Conservation (phyloP, 1,140 invertebrate genomes). For the Lepeophtheirus salmonis region DNA sequence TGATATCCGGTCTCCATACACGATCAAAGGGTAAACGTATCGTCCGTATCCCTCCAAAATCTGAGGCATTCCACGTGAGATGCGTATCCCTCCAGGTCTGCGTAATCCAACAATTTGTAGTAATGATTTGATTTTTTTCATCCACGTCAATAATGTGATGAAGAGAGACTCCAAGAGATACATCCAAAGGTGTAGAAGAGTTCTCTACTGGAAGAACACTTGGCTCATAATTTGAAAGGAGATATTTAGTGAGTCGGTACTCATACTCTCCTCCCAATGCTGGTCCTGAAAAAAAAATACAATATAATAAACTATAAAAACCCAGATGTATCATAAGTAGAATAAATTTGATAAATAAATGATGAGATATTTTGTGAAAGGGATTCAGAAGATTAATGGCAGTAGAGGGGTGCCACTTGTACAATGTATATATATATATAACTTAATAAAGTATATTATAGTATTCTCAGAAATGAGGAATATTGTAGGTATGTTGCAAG, state of each 20-base stretch:
- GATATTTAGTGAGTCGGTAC: slow-evolving; percentile 45
- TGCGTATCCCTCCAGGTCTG: slow-evolving; percentile 75
- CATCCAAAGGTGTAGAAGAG: slow-evolving; percentile 45
- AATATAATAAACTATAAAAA: no score
- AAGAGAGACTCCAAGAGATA: slow-evolving; percentile 54
- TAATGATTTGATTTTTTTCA: slow-evolving; percentile 48
- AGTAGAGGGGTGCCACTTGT: no score
- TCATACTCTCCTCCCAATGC: slow-evolving; percentile 33
- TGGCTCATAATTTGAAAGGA: slow-evolving; percentile 51
- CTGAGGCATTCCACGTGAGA: slow-evolving; percentile 65
- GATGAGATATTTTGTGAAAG: no score
- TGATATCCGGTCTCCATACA: slow-evolving; percentile 66
- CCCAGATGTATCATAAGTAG: no score
- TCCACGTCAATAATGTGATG: slow-evolving; percentile 45
- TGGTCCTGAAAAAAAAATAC: no score
- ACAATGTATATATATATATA: no score
- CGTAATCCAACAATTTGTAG: slow-evolving; percentile 78
- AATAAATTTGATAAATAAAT: no score
- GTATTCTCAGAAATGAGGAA: no score
- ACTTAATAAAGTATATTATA: no score
- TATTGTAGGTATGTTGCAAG: no score
- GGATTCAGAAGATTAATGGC: no score
- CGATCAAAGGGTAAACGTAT: slow-evolving; percentile 37
- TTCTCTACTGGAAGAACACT: slow-evolving; percentile 52
- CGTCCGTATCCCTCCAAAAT: slow-evolving; percentile 59